A percentile compares a stretch with the other conserved stretches of the same genome.
Conservation (phyloP, 2,888 invertebrate species). For the Eupelmus urozonus region DNA sequence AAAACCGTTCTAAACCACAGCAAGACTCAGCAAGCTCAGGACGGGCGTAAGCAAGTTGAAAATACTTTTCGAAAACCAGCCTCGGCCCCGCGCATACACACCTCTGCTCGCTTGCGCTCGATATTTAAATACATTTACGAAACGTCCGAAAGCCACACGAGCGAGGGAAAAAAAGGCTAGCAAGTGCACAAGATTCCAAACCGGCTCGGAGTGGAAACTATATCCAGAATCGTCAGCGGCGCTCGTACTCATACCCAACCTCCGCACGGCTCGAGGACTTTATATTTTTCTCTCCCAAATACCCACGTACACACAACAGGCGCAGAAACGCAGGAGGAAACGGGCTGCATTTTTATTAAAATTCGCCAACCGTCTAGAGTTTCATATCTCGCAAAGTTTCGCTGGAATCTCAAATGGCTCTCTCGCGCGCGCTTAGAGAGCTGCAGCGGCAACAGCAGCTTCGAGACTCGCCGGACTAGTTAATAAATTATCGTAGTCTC, state of each 20-base stretch:
- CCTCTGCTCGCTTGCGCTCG: too few species aligned
- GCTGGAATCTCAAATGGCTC: background rate
- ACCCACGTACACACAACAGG: background rate
- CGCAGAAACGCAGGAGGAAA: background rate
- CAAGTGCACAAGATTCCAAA: constrained; percentile 14
- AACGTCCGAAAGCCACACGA: background rate
- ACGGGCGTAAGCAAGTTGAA: too few species aligned
- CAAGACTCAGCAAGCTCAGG: too few species aligned
- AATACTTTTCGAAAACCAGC: too few species aligned
- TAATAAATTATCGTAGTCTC: constrained; percentile 75
- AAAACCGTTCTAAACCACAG: too few species aligned
- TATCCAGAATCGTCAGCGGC: background rate
- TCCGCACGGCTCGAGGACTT: too few species aligned
- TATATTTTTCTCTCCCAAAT: background rate
- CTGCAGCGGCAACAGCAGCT: background rate
- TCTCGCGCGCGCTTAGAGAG: background rate
- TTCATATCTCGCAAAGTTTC: background rate
- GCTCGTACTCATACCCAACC: background rate
- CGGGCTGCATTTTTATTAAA: too few species aligned
- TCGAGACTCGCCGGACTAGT: constrained; percentile 72
- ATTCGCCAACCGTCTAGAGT: background rate
- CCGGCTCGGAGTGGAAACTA: constrained; percentile 11
- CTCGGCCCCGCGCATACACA: too few species aligned
- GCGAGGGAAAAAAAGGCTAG: background rate
- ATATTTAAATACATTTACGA: background rate